Evolutionary conservation across 1,140 invertebrate genomes (phyloP).

Genomic region (Yoshiicerus persimilis): DNA sequence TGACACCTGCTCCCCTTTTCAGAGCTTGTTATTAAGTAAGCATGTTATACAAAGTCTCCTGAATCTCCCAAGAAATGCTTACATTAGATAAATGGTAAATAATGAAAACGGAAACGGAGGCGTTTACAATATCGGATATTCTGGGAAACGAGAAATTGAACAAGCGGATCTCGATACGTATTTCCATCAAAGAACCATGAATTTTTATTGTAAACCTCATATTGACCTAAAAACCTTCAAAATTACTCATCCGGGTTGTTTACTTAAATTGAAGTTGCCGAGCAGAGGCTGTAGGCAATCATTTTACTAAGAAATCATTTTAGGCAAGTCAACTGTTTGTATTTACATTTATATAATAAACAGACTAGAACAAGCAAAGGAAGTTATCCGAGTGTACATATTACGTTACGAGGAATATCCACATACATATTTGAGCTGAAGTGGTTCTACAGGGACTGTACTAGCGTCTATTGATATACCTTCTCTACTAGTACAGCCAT

Average conservation of each 20-base stretch:
- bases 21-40: neutral
- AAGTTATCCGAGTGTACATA: neutral
- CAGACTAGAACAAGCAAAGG: neutral
- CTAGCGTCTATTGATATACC: no score
- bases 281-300: neutral
- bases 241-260: neutral
- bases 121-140: neutral
- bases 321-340: neutral
- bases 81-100: conserved; percentile 15
- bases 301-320: neutral
- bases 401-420: neutral
- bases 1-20: neutral
- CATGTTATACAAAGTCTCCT: neutral
- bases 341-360: neutral
- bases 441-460: no score
- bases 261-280: neutral
- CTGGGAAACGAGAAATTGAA: neutral
- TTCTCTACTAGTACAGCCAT: no score
- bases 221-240: neutral
- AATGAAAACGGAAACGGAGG: neutral
- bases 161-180: neutral
- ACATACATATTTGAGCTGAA: no score
- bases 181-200: neutral
- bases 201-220: neutral
- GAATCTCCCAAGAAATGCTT: neutral